Base-by-base conservation (phyloP, 2,797 vertebrate genomes). In the Amblyopsis hoosieri region DNA sequence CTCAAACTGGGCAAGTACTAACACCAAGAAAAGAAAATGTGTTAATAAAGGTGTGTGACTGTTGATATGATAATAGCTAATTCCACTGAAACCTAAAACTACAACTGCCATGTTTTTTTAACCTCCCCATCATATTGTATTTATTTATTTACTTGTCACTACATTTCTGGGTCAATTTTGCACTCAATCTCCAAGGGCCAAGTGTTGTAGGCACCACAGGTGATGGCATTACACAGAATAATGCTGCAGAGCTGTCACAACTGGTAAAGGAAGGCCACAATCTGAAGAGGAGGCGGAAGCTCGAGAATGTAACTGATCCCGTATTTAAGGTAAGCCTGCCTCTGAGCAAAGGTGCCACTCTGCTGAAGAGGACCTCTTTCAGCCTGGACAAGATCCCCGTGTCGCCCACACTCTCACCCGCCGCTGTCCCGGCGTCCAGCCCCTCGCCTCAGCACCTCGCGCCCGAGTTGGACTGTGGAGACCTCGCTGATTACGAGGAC, bases 261-360 rank as follows among this genome's bases (percentile, higher is more conserved):
- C 9, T 1, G 15, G 12, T 8, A 11, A 53, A 66, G 52, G 64
- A 4, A 37, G n/a, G 23, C 5, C 33, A 33, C 13, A 37, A 37
- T 8, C 5, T 37, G 37, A 48, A 5, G 12, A 75, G 17, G 11
- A 75, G 1, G 54, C 71, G 15, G 47, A 69, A 1, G 19, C 69
- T 54, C 23, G 9, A 6, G 12, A 54, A 57, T 47, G 54, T 5
- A 48, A 60, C 19, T 7, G 12, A 69, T 3, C 65, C 88, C n/a
- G 79, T 88, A 66, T 93, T 93, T 64, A 90, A 79, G 54, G 87
- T 93, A 67, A 90, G 84, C 69, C 60, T 92, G 60, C 85, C 86
- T 15, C 31, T 90, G 53, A 74, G n/a, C 45, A 17, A 78, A 60
- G 85, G 87, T 23, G 45, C 69, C 0, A 3, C 90, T 45, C 73